Evolutionary conservation across 2,797 vertebrate species (phyloP).

Genomic region (Lepilemur ruficaudatus): DNA sequence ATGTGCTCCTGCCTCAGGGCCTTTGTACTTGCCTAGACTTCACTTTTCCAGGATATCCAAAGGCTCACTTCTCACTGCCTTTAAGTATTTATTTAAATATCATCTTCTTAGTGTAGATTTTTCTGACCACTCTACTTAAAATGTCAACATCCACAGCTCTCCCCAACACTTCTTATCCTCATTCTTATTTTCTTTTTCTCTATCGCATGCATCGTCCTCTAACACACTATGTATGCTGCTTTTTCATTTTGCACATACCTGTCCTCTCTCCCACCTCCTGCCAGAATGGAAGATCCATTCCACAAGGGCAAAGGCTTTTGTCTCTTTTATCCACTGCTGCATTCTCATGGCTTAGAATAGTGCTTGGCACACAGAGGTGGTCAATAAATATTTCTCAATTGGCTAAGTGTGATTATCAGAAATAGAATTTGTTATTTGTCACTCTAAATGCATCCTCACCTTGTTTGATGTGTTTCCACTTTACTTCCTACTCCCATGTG

Average conservation of each 20-base stretch:
- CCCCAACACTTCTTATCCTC: neutral
- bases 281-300: neutral
- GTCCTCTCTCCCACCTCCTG: neutral
- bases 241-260: neutral
- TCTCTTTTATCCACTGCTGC: neutral
- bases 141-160: neutral
- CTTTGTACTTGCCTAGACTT: neutral
- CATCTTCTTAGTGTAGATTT: neutral
- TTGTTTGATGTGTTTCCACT: neutral
- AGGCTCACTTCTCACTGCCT: neutral
- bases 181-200: neutral
- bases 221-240: neutral
- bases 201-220: neutral
- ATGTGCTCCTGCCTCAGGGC: neutral
- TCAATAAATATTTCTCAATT: neutral
- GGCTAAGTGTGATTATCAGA: neutral
- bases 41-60: neutral
- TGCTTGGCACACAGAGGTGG: neutral
- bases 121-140: neutral
- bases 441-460: neutral
- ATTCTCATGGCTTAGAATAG: neutral
- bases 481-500: neutral
- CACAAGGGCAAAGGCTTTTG: neutral
- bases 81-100: neutral
- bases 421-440: neutral